Base-by-base conservation (phyloP, 2,113 vertebrate species). In the Anseranas semipalmata region DNA sequence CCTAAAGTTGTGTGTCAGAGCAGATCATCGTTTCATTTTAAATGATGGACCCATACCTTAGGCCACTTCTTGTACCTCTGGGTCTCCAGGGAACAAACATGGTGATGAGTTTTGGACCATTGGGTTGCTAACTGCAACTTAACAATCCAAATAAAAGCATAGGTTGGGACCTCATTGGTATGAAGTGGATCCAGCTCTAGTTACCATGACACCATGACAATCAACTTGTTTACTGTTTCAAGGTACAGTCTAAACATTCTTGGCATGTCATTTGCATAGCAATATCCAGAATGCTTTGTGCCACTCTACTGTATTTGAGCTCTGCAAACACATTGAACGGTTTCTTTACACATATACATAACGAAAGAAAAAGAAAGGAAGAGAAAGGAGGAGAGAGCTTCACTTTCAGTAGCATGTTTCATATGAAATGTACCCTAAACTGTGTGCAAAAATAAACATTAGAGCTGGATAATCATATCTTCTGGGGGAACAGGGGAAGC, bases 171-270 rank as follows among this genome's bases (percentile, higher is more conserved):
- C 83, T 94, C 63, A 89, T 96, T 96, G 92, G 32, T 95, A 97
- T 78, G 67, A 95, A 96, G 94, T 73, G 2, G 41, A 80, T 91
- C 94, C 67, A 24, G 94, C 95, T 96, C 95, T 96, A 97, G 96
- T 98, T 97, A 97, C 98, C 98, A 93, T 97, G 98, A 98, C 97
- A 98, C 97, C 98, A 96, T 96, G 98, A 98, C 97, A 98, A 98
- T 98, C 96, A 91, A 96, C 96, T 97, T 98, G 98, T 98, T 98
- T 98, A 97, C 97, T 96, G 87, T 94, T 96, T 90, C 93, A 96
- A 98, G 96, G 97, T 97, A 98, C 96, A 96, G 96, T 89, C 76
- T 97, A 96, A 97, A 96, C 52, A 83, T 96, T 96, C 97, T 97
- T 97, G 97, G 97, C 96, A 97, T 33, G 93, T 98, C 87, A 98